Evolutionary conservation across 2,113 vertebrate genomes (phyloP).

Genomic region (Campylomormyrus tamandua): DNA sequence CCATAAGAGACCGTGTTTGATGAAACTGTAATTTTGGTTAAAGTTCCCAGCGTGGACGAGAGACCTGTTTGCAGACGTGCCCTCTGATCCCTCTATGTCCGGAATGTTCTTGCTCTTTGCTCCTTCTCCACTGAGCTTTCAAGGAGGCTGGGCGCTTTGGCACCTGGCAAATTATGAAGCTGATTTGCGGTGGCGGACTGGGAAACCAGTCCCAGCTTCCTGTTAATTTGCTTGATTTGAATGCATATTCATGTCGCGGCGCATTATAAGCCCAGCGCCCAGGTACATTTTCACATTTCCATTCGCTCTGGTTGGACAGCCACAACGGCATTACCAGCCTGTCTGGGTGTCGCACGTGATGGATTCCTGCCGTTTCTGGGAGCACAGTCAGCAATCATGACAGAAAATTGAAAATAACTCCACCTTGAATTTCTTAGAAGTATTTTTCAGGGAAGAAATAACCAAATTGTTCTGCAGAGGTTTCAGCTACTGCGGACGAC

Average conservation of each 20-base stretch:
- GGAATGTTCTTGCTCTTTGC: neutral
- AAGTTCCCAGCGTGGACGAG: neutral
- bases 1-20: neutral
- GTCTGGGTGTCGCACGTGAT: neutral
- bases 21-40: neutral
- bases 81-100: neutral
- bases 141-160: neutral
- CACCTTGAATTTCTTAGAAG: neutral
- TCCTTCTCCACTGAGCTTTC: neutral
- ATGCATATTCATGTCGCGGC: conserved; percentile 29
- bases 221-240: conserved; percentile 24
- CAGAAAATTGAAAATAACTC: conserved; percentile 1
- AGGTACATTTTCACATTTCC: conserved; percentile 10
- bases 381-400: neutral
- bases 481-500: neutral
- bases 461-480: neutral
- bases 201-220: neutral
- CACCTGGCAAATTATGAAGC: conserved; percentile 1
- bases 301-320: neutral
- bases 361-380: neutral
- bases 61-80: neutral
- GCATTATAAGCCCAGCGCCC: conserved; percentile 13
- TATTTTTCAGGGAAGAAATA: neutral
- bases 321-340: neutral
- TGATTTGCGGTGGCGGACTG: conserved; percentile 11